Percentiles rank a stretch among this genome's conserved stretches.
Conservation (phyloP, 2,113 vertebrate species). For the Actenoides lindsayi region DNA sequence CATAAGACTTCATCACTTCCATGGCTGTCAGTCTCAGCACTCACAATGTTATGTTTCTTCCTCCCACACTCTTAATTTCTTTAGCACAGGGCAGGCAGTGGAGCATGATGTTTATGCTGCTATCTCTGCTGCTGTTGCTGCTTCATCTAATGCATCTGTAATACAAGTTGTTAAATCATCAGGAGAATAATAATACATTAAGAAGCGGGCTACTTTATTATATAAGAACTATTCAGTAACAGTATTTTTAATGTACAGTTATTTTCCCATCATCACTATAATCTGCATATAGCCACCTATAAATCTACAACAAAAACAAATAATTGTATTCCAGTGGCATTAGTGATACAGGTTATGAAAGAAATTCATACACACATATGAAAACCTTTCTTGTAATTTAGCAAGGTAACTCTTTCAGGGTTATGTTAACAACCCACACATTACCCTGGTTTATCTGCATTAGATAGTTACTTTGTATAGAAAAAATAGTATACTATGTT, state of each 20-base stretch:
- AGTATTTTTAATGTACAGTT: not conserved
- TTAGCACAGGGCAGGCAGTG: conserved; percentile 6
- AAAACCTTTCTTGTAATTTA: not conserved
- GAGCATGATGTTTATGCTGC: conserved; percentile 34
- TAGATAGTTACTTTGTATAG: not conserved
- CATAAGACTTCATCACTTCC: not conserved
- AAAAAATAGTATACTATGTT: not conserved
- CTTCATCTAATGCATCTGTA: not conserved
- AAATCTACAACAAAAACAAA: not conserved
- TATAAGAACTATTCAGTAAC: not conserved
- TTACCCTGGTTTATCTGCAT: not conserved
- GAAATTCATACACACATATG: not conserved
- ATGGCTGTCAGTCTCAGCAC: conserved; percentile 22
- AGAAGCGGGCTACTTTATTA: not conserved
- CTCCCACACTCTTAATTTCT: conserved; percentile 8
- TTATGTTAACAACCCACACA: not conserved
- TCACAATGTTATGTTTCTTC: not conserved
- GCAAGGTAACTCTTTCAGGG: not conserved
- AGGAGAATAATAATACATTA: not conserved
- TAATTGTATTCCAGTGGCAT: not conserved
- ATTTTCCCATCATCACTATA: not conserved
- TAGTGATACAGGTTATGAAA: not conserved
- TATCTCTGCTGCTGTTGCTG: conserved; percentile 25
- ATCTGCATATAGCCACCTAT: not conserved
- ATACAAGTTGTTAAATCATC: not conserved